Base-by-base conservation (phyloP, 2,113 vertebrate species). In the Odobenus rosmarus region DNA sequence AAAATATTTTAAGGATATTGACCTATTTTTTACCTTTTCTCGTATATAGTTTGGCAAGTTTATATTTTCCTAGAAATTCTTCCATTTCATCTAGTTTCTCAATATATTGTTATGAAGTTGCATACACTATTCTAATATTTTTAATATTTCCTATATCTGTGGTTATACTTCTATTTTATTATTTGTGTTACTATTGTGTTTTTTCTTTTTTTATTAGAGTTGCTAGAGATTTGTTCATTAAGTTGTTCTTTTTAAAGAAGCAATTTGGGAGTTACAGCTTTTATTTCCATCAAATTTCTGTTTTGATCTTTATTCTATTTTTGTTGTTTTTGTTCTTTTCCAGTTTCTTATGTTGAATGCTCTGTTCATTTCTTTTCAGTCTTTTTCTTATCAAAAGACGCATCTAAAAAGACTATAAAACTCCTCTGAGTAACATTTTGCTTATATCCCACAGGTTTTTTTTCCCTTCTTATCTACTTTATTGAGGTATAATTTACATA, bases 11-110 rank as follows among this genome's bases (percentile, higher is more conserved):
- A 89, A 67, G 57, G 12, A 49, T 76, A 87, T 51, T 55, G 24
- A 46, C 31, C 28, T 69, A 28, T 90, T 86, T 69, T 71, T 90
- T 26, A 72, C 39, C 16, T 85, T 85, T 72, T 84, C 31, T 85
- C 39, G 2, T 39, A 39, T 72, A 62, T 79, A 42, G 5, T 64
- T 93, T 74, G 79, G 19, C 33, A 80, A 71, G 79, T 88, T 83
- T 85, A 62, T 77, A 36, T 85, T 89, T 93, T 86, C 42, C 53
- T 62, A 91, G 46, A 62, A 94, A 90, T 86, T 86, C 42, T 94
- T 96, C 31, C 5, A 49, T 81, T 72, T 94, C 23, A 36, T 90
- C 46, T 86, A 87, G 31, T 87, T 94, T 81, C 81, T 81, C 55
- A 94, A 62, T 53, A 42, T 86, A 62, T 51, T 80, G 12, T 81